Percentiles rank a stretch among this genome's conserved stretches.
phyloP scores from a whole-genome alignment of 2,797 vertebrate genomes.

The Eulemur coronatus region DNA sequence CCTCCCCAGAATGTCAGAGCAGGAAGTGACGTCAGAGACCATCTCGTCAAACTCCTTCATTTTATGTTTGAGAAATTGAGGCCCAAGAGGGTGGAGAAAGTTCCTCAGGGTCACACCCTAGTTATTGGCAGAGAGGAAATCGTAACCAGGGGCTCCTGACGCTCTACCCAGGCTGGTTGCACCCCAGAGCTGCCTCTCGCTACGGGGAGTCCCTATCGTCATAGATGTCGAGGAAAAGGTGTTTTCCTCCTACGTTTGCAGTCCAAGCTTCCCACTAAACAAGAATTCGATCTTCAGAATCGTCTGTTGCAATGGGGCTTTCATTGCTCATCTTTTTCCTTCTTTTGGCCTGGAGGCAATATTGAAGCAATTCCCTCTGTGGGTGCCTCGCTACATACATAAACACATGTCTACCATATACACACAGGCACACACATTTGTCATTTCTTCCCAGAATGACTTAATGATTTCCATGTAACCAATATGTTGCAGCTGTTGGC shows the following conservation, averaged over 20 bases:
- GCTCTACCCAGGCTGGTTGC: background rate
- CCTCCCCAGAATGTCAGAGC: background rate
- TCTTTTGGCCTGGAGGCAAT: background rate
- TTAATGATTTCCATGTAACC: constrained; percentile 81
- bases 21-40: constrained; percentile 30
- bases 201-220: background rate
- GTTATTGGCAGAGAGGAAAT: background rate
- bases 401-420: constrained; percentile 54
- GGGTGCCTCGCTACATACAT: background rate
- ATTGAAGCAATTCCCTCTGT: constrained; percentile 27
- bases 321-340: background rate
- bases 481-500: constrained; percentile 79
- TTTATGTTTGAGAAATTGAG: constrained; percentile 6
- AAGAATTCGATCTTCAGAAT: background rate
- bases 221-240: background rate
- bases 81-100: background rate
- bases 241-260: background rate
- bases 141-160: background rate
- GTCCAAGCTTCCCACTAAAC: background rate
- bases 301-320: background rate
- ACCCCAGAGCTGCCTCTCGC: background rate
- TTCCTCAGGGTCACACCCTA: background rate
- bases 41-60: background rate
- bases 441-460: constrained; percentile 76
- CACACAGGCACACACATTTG: constrained; percentile 58